Conservation (phyloP, 2,888 invertebrate genomes). For the Dryococelus australis region DNA sequence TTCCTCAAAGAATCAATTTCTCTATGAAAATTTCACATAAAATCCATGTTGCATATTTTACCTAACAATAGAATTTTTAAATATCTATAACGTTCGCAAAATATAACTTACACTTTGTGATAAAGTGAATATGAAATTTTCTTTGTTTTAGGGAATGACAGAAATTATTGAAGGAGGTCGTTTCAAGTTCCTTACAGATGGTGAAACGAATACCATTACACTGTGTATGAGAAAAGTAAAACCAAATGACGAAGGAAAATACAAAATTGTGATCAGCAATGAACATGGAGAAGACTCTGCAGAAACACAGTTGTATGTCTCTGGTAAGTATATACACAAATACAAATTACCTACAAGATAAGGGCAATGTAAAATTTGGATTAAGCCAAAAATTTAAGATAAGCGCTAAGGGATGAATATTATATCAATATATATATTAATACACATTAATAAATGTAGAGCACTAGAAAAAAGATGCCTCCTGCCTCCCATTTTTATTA, state of each 20-base stretch:
- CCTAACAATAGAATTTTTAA: not conserved
- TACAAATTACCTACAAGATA: too few species aligned
- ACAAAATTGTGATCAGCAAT: slow-evolving; percentile 91
- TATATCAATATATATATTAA: too few species aligned
- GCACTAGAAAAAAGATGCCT: too few species aligned
- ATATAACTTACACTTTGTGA: not conserved
- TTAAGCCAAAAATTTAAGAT: too few species aligned
- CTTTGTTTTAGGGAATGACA: slow-evolving; percentile 70
- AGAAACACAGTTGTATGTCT: slow-evolving; percentile 95
- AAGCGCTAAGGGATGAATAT: too few species aligned
- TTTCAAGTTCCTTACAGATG: slow-evolving; percentile 94
- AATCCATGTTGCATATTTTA: not conserved
- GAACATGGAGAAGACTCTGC: slow-evolving; percentile 95
- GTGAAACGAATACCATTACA: slow-evolving; percentile 89
- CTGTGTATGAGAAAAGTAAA: slow-evolving; percentile 96
- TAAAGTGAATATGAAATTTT: not conserved
- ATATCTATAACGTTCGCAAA: not conserved
- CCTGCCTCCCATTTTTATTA: too few species aligned
- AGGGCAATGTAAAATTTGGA: too few species aligned
- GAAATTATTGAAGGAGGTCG: slow-evolving; percentile 95
- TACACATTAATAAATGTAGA: too few species aligned
- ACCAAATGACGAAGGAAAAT: slow-evolving; percentile 96
- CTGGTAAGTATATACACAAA: slow-evolving; percentile 67
- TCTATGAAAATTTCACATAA: not conserved
- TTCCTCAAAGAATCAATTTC: too few species aligned